Conservation (phyloP, 2,797 vertebrate species). For the Meda fulgida region DNA sequence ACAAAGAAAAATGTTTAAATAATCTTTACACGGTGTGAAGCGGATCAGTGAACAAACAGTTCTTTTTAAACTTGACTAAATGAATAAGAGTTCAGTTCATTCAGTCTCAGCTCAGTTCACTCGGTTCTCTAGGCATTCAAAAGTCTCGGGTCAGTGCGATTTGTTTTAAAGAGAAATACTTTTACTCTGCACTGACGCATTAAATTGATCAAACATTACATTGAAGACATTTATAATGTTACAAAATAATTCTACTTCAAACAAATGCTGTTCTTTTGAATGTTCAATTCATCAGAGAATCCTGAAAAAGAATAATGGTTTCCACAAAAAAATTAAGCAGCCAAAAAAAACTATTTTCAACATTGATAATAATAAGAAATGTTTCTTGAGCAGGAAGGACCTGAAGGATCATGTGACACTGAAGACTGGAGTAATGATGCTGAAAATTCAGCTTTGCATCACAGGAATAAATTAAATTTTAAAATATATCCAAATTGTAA, state of each 20-base stretch:
- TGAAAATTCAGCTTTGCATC: not conserved
- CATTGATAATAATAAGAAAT: not conserved
- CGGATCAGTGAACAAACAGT: not conserved
- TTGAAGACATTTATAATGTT: not conserved
- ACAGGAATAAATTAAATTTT: not conserved
- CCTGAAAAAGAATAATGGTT: not conserved
- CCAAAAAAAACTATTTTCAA: not conserved
- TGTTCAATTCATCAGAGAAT: not conserved
- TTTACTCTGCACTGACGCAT: not conserved
- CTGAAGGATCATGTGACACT: not conserved
- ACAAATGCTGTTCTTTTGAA: not conserved
- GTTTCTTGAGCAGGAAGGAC: not conserved
- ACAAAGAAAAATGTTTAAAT: not conserved
- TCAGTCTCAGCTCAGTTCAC: not conserved
- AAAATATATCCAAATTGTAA: not conserved
- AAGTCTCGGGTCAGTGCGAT: not conserved
- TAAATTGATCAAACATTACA: not conserved
- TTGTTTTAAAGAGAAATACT: not conserved
- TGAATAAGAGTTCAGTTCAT: no score
- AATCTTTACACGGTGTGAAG: not conserved
- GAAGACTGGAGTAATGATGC: not conserved
- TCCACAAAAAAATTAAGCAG: not conserved
- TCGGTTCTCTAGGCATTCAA: not conserved
- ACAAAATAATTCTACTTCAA: not conserved
- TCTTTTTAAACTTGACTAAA: not conserved